A percentile compares a stretch with the other conserved stretches of the same genome.
Evolutionary conservation across 2,888 invertebrate species (phyloP).

Genomic region (Coleophora flavipennella): DNA sequence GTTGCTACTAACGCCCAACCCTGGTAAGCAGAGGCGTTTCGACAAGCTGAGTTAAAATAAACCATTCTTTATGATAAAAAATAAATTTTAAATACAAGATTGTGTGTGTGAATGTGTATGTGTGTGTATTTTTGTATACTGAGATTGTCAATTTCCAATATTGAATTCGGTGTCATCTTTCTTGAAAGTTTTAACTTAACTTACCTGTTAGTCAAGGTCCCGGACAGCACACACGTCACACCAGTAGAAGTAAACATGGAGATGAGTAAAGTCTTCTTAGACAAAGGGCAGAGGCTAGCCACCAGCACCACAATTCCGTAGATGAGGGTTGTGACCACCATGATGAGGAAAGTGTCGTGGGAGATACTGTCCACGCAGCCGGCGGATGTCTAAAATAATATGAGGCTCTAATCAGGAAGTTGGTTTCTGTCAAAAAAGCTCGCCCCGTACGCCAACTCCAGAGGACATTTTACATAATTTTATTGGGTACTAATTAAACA

Average conservation of each 20-base stretch:
- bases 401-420: not conserved
- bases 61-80: not conserved
- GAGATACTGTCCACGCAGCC: constrained; percentile 45
- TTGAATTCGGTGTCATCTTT: too few species aligned
- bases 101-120: too few species aligned
- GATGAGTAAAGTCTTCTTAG: constrained; percentile 32
- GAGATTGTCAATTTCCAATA: too few species aligned
- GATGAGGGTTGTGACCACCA: constrained; percentile 42
- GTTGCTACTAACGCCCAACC: not conserved
- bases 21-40: too few species aligned
- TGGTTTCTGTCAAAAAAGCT: too few species aligned
- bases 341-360: constrained; percentile 42
- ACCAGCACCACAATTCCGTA: constrained; percentile 41
- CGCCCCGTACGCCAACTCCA: too few species aligned
- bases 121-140: too few species aligned
- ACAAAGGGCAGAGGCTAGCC: constrained; percentile 39
- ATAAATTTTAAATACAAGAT: not conserved
- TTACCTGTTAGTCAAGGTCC: constrained; percentile 24
- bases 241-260: constrained; percentile 22
- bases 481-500: too few species aligned
- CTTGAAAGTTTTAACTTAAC: too few species aligned
- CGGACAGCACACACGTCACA: constrained; percentile 22
- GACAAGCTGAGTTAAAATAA: not conserved
- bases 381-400: not conserved
- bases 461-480: too few species aligned